Conservation (phyloP, 2,888 invertebrate species). For the Microdon myrmicae region DNA sequence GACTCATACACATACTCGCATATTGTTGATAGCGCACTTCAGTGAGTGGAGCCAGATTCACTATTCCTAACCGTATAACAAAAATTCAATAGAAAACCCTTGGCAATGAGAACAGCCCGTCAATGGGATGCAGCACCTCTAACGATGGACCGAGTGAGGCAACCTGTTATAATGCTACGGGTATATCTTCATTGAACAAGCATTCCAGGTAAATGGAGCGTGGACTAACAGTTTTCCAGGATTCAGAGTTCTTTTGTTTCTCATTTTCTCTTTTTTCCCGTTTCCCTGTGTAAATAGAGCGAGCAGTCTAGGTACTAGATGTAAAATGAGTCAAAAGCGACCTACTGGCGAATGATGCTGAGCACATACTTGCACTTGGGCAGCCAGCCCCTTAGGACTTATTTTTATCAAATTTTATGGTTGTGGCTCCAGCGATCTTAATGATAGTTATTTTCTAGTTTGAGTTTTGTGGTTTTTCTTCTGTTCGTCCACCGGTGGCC, state of each 20-base stretch:
- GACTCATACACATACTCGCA: too few relatives aligned
- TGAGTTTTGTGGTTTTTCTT: conserved; percentile 27
- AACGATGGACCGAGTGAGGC: neutral
- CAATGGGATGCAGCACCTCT: conserved; percentile 4
- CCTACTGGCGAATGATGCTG: too few relatives aligned
- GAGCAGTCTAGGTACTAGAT: too few relatives aligned
- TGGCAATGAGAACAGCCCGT: conserved; percentile 21
- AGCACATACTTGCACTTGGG: too few relatives aligned
- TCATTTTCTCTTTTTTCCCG: neutral
- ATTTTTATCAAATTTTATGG: conserved; percentile 47
- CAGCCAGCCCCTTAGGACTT: conserved; percentile 15
- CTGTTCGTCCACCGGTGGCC: neutral
- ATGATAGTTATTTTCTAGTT: conserved; percentile 31
- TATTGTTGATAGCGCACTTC: too few relatives aligned
- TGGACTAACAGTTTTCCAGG: conserved; percentile 29
- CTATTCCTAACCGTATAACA: too few relatives aligned
- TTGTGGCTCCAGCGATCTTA: conserved; percentile 40
- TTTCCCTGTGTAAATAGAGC: neutral
- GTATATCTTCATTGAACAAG: conserved; percentile 38
- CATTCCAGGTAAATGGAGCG: conserved; percentile 38
- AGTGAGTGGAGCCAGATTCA: too few relatives aligned
- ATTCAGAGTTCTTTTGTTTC: conserved; percentile 16
- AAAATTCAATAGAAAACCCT: conserved; percentile 32
- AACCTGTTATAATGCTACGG: conserved; percentile 8
- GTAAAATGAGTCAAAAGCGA: conserved; percentile 4